These are phyloP conservation scores for Andrena chrysosceles DNA, from an alignment of 2,888 invertebrate species.

Conservation along the genomic window DNA sequence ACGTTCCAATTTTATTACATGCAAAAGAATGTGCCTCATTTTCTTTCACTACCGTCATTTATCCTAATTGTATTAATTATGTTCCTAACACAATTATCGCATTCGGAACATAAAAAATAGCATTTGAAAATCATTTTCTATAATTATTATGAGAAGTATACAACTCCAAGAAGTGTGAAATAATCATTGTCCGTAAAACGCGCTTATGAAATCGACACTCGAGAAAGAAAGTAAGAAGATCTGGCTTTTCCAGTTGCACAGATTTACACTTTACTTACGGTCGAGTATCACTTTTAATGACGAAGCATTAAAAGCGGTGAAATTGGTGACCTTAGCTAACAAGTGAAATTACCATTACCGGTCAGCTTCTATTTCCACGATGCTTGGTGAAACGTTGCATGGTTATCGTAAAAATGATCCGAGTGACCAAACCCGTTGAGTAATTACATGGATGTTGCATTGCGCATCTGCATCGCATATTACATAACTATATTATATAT, in stretches of 20 bases:
- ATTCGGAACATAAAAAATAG: too few relatives aligned
- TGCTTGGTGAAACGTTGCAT: slow-evolving; percentile 41
- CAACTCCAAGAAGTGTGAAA: background rate
- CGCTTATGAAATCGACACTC: slow-evolving; percentile 7
- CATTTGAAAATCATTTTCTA: background rate
- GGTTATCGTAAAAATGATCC: slow-evolving; percentile 60
- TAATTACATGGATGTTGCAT: slow-evolving; percentile 62
- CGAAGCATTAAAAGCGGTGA: slow-evolving; percentile 13
- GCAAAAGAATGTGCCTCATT: too few relatives aligned
- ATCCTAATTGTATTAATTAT: too few relatives aligned
- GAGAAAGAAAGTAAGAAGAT: slow-evolving; percentile 17
- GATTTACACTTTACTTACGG: slow-evolving; percentile 3
- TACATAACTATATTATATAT: slow-evolving; percentile 62
- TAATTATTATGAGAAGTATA: background rate
- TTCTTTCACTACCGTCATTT: too few relatives aligned
- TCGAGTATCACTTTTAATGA: background rate
- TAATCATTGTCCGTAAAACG: background rate
- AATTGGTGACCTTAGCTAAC: slow-evolving; percentile 60
- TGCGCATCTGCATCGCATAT: slow-evolving; percentile 36
- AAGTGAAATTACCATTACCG: slow-evolving; percentile 55
- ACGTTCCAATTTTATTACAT: too few relatives aligned
- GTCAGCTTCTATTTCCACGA: slow-evolving; percentile 46
- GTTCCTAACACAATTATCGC: too few relatives aligned
- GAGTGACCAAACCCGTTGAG: slow-evolving; percentile 58
- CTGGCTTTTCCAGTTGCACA: slow-evolving; percentile 14